Evolutionary conservation across 2,113 vertebrate genomes (phyloP).

Genomic region (Merops nubicus): DNA sequence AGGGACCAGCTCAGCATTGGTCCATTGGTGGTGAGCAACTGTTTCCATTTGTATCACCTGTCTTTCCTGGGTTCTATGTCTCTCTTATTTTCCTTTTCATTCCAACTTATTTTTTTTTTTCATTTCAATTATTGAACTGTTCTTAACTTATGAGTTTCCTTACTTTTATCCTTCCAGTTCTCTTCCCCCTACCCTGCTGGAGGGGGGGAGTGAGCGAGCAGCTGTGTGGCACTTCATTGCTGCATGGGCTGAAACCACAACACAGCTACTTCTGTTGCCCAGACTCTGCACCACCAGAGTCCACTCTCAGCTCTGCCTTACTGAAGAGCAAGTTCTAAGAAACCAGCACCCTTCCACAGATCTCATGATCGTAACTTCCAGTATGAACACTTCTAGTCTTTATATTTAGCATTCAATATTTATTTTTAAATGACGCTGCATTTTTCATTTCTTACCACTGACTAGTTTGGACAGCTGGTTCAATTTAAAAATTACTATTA

Average conservation of each 20-base stretch:
- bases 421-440: neutral
- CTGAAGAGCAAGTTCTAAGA: neutral
- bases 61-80: neutral
- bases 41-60: neutral
- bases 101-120: neutral
- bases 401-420: neutral
- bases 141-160: neutral
- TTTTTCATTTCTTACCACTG: neutral
- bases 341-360: neutral
- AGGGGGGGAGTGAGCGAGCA: neutral
- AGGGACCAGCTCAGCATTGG: neutral
- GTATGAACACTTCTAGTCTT: neutral
- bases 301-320: neutral
- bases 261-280: neutral
- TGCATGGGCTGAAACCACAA: neutral
- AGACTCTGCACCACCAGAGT: fast-evolving
- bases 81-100: neutral
- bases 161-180: neutral
- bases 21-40: neutral
- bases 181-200: neutral
- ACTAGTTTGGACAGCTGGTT: neutral
- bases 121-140: neutral
- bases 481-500: neutral
- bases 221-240: neutral
- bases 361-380: neutral